phyloP scores from a whole-genome alignment of 2,113 vertebrate genomes.

The Colaptes auratus region DNA sequence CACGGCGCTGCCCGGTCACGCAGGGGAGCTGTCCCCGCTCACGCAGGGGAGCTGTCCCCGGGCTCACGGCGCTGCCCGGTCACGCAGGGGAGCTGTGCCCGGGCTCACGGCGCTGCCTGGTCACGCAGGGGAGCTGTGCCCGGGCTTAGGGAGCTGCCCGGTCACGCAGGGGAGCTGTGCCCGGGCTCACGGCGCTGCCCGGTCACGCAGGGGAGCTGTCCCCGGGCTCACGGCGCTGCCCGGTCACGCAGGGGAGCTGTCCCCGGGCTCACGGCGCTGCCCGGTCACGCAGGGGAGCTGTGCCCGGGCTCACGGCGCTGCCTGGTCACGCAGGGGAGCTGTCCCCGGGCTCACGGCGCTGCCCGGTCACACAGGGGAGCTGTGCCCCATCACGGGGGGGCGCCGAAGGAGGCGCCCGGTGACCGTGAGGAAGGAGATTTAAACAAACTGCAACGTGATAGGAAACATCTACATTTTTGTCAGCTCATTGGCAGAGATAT shows the following conservation, averaged over 20 bases:
- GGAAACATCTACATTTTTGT: no score
- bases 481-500: neutral
- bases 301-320: neutral
- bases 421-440: neutral
- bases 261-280: neutral
- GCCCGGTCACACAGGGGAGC: neutral
- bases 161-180: rapidly evolving
- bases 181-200: neutral
- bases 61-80: neutral
- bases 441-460: neutral
- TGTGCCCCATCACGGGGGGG: no score
- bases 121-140: rapidly evolving
- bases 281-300: neutral
- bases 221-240: neutral
- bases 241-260: rapidly evolving
- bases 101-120: neutral
- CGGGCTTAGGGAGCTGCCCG: neutral
- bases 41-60: neutral
- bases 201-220: rapidly evolving
- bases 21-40: rapidly evolving
- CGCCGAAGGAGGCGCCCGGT: no score
- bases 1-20: neutral
- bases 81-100: rapidly evolving
- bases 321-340: neutral
- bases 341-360: no score